phyloP scores from a whole-genome alignment of 2,888 invertebrate species.

The Eutolmus rufibarbis region DNA sequence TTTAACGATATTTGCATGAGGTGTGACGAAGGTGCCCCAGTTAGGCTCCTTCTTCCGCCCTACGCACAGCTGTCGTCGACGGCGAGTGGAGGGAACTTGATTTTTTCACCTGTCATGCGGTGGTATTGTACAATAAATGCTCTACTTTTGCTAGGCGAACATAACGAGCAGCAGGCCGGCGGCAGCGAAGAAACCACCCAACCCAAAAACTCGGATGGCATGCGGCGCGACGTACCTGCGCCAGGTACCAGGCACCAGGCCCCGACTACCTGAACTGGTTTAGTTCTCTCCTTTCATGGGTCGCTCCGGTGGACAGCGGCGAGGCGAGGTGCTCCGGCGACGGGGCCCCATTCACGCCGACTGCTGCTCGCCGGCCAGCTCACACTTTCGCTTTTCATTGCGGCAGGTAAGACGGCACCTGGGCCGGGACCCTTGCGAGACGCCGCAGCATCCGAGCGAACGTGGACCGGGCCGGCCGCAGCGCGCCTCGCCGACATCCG shows the following conservation, averaged over 20 bases:
- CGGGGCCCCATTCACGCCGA: not conserved
- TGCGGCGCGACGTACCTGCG: not conserved
- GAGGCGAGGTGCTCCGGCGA: not conserved
- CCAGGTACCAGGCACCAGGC: not conserved
- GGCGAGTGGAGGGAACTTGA: slow-evolving; percentile 24
- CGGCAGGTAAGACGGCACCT: not conserved
- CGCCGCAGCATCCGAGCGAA: not conserved
- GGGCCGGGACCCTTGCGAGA: not conserved
- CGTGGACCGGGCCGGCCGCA: not conserved
- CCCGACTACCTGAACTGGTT: slow-evolving; percentile 33
- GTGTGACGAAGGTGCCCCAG: not conserved
- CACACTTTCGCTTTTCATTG: slow-evolving; percentile 4
- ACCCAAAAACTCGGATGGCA: slow-evolving; percentile 42
- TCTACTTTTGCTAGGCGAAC: slow-evolving; percentile 63
- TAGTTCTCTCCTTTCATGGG: slow-evolving; percentile 30
- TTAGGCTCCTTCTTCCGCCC: not conserved
- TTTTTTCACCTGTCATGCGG: slow-evolving; percentile 48
- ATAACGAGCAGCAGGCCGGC: slow-evolving; percentile 51
- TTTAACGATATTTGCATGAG: not conserved
- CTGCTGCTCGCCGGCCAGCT: not conserved
- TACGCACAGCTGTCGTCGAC: not conserved
- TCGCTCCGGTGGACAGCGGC: not conserved
- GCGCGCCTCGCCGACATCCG: not conserved
- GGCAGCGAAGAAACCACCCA: slow-evolving; percentile 44
- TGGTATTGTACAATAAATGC: slow-evolving; percentile 61